phyloP scores from a whole-genome alignment of 2,888 invertebrate species.

The Enoplolaimus lenunculus region DNA sequence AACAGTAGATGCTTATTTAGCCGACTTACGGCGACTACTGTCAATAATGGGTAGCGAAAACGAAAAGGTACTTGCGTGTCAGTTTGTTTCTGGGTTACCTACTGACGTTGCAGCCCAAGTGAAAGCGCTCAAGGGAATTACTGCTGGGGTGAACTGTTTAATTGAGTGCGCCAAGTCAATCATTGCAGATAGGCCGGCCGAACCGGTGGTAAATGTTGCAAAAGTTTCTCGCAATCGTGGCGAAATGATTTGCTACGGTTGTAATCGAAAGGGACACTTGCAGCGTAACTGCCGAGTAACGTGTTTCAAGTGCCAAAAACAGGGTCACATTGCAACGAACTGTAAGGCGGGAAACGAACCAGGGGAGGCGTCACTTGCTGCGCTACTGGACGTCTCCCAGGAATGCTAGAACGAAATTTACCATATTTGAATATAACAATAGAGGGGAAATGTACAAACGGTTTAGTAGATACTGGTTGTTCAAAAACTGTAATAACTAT shows the following conservation, averaged over 20 bases:
- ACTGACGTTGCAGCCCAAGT: neutral
- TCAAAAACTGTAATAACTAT: neutral
- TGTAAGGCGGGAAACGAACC: slow-evolving; percentile 5
- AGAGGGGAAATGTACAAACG: neutral
- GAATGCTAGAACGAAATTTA: neutral
- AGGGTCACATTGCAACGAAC: slow-evolving; percentile 2
- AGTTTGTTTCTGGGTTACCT: neutral
- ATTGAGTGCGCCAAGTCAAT: neutral
- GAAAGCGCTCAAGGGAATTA: neutral
- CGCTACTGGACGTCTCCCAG: slow-evolving; percentile 2
- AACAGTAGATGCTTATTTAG: slow-evolving; percentile 2
- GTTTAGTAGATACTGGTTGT: neutral
- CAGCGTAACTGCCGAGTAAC: neutral
- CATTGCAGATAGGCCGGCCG: neutral
- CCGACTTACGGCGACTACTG: neutral
- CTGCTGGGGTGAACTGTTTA: neutral
- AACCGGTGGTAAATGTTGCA: neutral
- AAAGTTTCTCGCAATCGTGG: neutral
- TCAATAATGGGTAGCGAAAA: neutral
- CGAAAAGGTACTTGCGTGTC: neutral
- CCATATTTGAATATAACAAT: neutral
- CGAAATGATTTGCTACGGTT: neutral
- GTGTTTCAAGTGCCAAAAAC: slow-evolving; percentile 6
- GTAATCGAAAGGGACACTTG: slow-evolving; percentile 3
- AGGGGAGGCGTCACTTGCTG: slow-evolving; percentile 6